Conservation (phyloP, 2,113 vertebrate species). For the Gallinago paraguaiae region DNA sequence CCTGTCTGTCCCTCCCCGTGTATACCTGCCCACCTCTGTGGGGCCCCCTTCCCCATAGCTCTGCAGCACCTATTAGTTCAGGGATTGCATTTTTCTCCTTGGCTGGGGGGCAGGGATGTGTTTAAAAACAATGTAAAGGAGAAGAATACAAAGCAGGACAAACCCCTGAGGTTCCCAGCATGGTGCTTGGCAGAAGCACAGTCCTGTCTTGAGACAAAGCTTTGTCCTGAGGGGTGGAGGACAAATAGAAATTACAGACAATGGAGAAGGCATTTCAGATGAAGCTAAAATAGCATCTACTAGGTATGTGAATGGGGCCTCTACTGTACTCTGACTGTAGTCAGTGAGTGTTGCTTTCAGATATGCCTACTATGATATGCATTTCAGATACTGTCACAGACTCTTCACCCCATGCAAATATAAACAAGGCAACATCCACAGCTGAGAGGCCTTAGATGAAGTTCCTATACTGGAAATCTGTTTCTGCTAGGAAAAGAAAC, state of each 20-base stretch:
- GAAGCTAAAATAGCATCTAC: neutral
- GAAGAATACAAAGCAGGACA: neutral
- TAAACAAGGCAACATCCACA: neutral
- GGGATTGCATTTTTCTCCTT: neutral
- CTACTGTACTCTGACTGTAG: neutral
- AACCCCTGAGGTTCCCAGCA: neutral
- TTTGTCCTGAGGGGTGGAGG: neutral
- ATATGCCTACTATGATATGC: neutral
- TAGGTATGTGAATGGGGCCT: neutral
- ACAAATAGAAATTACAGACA: neutral
- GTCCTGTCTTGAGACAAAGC: neutral
- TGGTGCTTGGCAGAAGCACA: neutral
- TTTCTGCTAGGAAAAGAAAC: constrained; percentile 16
- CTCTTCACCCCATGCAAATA: neutral
- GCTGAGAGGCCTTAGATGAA: neutral
- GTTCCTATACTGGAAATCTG: neutral
- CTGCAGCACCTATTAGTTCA: neutral
- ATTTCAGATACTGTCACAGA: neutral
- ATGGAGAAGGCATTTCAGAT: neutral
- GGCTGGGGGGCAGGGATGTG: neutral
- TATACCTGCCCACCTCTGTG: neutral
- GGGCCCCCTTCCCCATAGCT: neutral
- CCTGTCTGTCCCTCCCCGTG: neutral
- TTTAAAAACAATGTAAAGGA: neutral
- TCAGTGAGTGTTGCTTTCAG: neutral